Base-by-base conservation (phyloP, 2,888 invertebrate genomes). In the Nomada fabriciana region DNA sequence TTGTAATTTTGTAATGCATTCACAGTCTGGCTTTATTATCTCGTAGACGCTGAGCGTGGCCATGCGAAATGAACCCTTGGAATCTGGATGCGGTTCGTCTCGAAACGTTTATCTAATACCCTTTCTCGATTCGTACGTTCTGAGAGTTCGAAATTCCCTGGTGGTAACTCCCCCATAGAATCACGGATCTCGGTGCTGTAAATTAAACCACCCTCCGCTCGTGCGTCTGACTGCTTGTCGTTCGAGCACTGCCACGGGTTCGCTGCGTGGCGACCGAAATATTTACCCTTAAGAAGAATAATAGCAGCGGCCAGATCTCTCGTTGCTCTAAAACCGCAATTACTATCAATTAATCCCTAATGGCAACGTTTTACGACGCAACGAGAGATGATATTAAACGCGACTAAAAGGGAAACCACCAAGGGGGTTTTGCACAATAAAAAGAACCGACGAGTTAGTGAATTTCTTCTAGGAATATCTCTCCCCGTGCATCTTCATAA, bases 41-140 rank as follows among this genome's bases (percentile, higher is more conserved):
- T 80, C 50, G 55, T 50, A 65, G 70, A 76, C 71, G 67, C 63
- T 2, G 80, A 80, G 82, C 82, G 76, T 83, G 82, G 76, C 70
- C 76, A 73, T 78, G 75, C 76, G 68, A 76, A 82, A 78, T 72
- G 80, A 76, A 83, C 70, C 68, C 60, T 76, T 63, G 83, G 80
- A 88, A 86, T 86, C 83, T 80, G 79, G 81, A 77, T 57, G 76
- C 76, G 87, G 77, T 82, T 73, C 43, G 67, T 77, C 85, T 76
- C 74, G 85, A 88, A 89, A 84, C 87, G 89, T 89, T 89, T 88
- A 89, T 88, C 89, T 88, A 89, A 89, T 88, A 80, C 83, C 82
- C 86, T 61, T 74, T 75, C 75, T 69, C 73, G 77, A 76, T 87
- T 82, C 84, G 87, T 76, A 71, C 79, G 79, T 82, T 77, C 85